These are phyloP conservation scores for Aricia artaxerxes DNA, from an alignment of 2,888 invertebrate species.

Conservation along the genomic window DNA sequence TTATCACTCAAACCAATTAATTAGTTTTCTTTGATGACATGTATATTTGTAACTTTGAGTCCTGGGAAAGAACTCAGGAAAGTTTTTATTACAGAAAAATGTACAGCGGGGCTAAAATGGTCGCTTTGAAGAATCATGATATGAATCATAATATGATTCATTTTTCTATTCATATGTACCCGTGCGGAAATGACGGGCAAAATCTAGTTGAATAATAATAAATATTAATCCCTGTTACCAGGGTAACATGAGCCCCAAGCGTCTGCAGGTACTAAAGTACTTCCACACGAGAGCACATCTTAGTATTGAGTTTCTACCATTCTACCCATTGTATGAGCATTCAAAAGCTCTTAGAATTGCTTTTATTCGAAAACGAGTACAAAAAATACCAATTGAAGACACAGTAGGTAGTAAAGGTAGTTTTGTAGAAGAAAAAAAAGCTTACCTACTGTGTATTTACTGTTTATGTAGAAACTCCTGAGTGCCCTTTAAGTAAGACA, in stretches of 20 bases:
- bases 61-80: too few species aligned
- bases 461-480: not conserved
- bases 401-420: slow-evolving; percentile 6
- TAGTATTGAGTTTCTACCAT: slow-evolving; percentile 56
- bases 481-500: not conserved
- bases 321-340: slow-evolving; percentile 37
- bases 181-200: not conserved
- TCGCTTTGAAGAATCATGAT: too few species aligned
- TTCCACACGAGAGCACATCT: slow-evolving; percentile 46
- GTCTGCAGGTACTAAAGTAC: slow-evolving; percentile 37
- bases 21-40: too few species aligned
- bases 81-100: too few species aligned
- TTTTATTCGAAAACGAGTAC: slow-evolving; percentile 4
- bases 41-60: too few species aligned
- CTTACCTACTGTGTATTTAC: not conserved
- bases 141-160: too few species aligned
- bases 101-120: too few species aligned
- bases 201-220: not conserved
- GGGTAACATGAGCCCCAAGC: slow-evolving; percentile 22
- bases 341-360: slow-evolving; percentile 28
- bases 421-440: not conserved
- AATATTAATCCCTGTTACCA: slow-evolving; percentile 21
- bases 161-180: too few species aligned
- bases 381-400: slow-evolving; percentile 24
- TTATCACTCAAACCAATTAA: too few species aligned